Conservation (phyloP, 2,888 invertebrate species). For the Rhimphoctona megacephalus region DNA sequence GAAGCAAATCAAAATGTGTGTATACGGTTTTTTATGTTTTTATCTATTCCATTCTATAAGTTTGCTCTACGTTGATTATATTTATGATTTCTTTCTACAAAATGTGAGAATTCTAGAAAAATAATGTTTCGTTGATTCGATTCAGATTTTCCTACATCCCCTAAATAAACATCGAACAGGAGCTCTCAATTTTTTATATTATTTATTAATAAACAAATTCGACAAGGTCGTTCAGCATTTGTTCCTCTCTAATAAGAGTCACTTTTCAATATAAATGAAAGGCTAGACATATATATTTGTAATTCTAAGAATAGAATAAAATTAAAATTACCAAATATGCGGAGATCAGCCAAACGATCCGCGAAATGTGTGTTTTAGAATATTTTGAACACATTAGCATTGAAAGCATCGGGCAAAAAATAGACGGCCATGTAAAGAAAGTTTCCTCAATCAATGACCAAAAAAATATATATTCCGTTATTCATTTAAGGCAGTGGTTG, state of each 20-base stretch:
- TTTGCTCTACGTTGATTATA: too few relatives aligned
- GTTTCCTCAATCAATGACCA: not conserved
- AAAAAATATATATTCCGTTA: not conserved
- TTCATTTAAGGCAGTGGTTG: not conserved
- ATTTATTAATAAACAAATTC: not conserved
- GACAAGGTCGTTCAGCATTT: too few relatives aligned
- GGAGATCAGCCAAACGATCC: not conserved
- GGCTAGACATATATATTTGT: not conserved
- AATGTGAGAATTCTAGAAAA: not conserved
- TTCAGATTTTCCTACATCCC: not conserved
- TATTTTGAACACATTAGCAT: not conserved
- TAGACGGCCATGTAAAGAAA: too few relatives aligned
- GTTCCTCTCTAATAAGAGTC: too few relatives aligned
- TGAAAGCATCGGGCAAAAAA: too few relatives aligned
- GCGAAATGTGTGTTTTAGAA: not conserved
- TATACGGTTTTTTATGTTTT: not conserved
- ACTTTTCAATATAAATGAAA: not conserved
- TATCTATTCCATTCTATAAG: too few relatives aligned
- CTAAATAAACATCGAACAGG: not conserved
- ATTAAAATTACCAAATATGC: not conserved
- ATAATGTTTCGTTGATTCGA: not conserved
- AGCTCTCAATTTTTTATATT: not conserved
- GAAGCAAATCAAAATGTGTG: not conserved
- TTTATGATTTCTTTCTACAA: not conserved
- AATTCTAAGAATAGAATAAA: not conserved